These are phyloP conservation scores for Rhabdomys pumilio DNA, from an alignment of 2,797 vertebrate genomes.

Conservation along the genomic window DNA sequence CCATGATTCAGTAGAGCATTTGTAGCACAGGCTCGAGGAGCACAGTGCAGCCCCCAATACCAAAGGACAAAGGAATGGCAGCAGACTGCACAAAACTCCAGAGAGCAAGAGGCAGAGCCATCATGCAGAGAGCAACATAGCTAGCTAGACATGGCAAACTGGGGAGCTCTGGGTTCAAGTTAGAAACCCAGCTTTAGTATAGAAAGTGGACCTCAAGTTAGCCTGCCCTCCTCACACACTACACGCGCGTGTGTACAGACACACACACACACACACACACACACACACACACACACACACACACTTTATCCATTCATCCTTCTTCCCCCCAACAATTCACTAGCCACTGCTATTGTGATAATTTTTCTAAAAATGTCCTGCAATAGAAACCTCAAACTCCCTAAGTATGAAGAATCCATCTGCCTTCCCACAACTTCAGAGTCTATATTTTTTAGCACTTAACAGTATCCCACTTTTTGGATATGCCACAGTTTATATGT, in stretches of 20 bases:
- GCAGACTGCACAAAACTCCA: neutral
- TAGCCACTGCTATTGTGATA: neutral
- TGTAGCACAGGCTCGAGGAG: neutral
- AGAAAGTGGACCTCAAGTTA: neutral
- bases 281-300: neutral
- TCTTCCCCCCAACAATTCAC: neutral
- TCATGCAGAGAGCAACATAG: neutral
- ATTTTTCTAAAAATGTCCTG: neutral
- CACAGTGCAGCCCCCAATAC: neutral
- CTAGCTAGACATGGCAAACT: neutral
- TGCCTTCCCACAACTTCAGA: neutral
- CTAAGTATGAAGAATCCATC: neutral
- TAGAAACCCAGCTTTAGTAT: neutral
- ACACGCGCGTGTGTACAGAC: neutral
- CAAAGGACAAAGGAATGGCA: no score
- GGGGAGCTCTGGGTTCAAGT: neutral
- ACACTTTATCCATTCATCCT: neutral
- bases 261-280: neutral
- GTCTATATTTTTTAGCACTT: neutral
- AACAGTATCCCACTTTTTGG: neutral
- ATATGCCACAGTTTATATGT: neutral
- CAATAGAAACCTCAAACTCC: neutral
- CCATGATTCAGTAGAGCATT: neutral
- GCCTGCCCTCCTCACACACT: neutral
- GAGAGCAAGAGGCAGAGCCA: neutral